Evolutionary conservation across 2,888 invertebrate genomes (phyloP).

Genomic region (Drosophila helvetica): DNA sequence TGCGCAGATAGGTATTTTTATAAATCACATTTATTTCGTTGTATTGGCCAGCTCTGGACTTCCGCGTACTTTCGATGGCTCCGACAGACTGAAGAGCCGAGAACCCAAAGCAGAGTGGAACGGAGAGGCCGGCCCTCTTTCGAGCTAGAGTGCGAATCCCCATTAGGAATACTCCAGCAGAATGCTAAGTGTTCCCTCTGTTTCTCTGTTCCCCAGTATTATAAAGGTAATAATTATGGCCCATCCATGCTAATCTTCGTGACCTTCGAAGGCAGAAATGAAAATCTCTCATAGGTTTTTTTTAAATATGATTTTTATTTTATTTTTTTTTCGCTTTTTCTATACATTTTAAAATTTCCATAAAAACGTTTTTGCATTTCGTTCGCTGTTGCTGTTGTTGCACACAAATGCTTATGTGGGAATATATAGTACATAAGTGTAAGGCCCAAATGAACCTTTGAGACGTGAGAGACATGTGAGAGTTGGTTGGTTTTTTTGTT

Average conservation of each 20-base stretch:
- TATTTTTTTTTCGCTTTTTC: slow-evolving; percentile 60
- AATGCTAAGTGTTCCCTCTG: slow-evolving; percentile 49
- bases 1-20: background rate
- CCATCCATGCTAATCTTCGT: slow-evolving; percentile 32
- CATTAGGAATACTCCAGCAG: slow-evolving; percentile 56
- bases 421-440: slow-evolving; percentile 51
- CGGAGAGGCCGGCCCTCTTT: slow-evolving; percentile 8
- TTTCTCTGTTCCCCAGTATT: background rate
- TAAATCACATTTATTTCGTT: slow-evolving; percentile 26
- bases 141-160: slow-evolving; percentile 29
- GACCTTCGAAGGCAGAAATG: slow-evolving; percentile 47
- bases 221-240: slow-evolving; percentile 15
- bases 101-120: slow-evolving; percentile 36
- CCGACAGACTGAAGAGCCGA: slow-evolving; percentile 54
- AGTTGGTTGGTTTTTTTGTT: slow-evolving; percentile 34
- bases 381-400: slow-evolving; percentile 56
- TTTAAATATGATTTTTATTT: slow-evolving; percentile 68
- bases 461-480: slow-evolving; percentile 80
- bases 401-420: slow-evolving; percentile 61
- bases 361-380: slow-evolving; percentile 70
- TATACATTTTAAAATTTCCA: slow-evolving; percentile 71
- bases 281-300: slow-evolving; percentile 23
- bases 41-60: slow-evolving; percentile 19
- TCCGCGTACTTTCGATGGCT: slow-evolving; percentile 60
- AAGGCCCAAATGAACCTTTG: slow-evolving; percentile 63